Base-by-base conservation (phyloP, 2,113 vertebrate genomes). In the Lepisosteus oculatus region DNA sequence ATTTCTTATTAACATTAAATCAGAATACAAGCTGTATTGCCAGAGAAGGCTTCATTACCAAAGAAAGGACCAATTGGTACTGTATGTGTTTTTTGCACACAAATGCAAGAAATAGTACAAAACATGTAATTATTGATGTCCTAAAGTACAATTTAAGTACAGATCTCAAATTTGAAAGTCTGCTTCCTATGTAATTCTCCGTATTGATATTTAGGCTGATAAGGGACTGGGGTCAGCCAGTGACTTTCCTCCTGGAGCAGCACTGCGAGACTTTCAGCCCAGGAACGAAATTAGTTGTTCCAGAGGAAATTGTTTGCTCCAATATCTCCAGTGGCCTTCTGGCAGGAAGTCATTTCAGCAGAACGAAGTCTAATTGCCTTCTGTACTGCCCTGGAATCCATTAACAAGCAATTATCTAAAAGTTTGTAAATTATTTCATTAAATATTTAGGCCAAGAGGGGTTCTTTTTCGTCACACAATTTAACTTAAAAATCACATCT, bases 191-290 rank as follows among this genome's bases (percentile, higher is more conserved):
- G 65, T 51, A 9, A 5, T 6, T 51, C 47, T 5, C 17, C 17
- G 13, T 78, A 77, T 64, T 79, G 86, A 88, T 86, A 74, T 67
- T 66, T 62, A 59, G 69, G 41, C 51, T 54, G 84, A 88, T 87
- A 67, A 62, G 65, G 14, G 56, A 42, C 43, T 44, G 11, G 55
- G 11, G 8, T 3, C 55, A 8, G 55, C 17, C 55, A 17, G 47
- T 51, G 47, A 51, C 47, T 29, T 29, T 29, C 29, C 29, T 29
- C 29, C 29, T 29, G 9, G 47, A 6, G 47, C 5, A 9, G 9
- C 47, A 13, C 11, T 51, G 13, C 41, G 55, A 29, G 65, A 67
- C 63, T 13, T 9, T 43, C 13, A 11, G n/a, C 71, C 43, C 55
- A 57, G 2, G 14, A n/a, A 3, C 12, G 47, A 43, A 14, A 41